Percentiles rank a stretch among this genome's conserved stretches.
phyloP scores from a whole-genome alignment of 2,888 invertebrate species.

The Eilema caniola region DNA sequence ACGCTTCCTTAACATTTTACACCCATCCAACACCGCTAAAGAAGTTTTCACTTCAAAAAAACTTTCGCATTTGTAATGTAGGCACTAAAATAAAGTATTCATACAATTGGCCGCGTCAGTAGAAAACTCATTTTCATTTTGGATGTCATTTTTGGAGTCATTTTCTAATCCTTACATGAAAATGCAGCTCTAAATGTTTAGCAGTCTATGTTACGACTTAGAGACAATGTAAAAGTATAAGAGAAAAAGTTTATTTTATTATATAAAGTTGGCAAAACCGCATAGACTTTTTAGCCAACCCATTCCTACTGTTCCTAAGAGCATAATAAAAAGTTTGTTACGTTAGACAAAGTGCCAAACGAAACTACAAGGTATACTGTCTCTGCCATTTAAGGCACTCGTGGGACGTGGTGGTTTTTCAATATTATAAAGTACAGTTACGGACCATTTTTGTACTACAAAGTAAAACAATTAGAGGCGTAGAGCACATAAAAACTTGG shows the following conservation, averaged over 20 bases:
- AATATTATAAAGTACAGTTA: conserved; percentile 3
- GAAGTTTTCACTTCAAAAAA: too few relatives aligned
- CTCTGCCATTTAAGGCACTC: not conserved
- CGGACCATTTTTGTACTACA: not conserved
- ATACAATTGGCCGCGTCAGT: too few relatives aligned
- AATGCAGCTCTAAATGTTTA: not conserved
- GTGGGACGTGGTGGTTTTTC: not conserved
- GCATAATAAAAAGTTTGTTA: conserved; percentile 3
- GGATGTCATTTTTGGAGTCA: too few relatives aligned
- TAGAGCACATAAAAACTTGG: not conserved
- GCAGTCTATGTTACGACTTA: not conserved
- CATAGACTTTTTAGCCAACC: not conserved
- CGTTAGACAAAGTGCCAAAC: not conserved
- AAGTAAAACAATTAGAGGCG: not conserved
- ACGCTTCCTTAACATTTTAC: too few relatives aligned
- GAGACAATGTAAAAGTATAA: not conserved
- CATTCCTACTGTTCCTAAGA: not conserved
- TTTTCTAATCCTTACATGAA: too few relatives aligned
- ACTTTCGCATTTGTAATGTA: too few relatives aligned
- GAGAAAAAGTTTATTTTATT: not conserved
- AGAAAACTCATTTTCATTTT: too few relatives aligned
- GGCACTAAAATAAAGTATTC: too few relatives aligned
- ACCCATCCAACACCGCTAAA: too few relatives aligned
- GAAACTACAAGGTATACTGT: conserved; percentile 1
- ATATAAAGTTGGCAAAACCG: not conserved